Conservation (phyloP, 2,888 invertebrate genomes). For the Corythucha ciliata region DNA sequence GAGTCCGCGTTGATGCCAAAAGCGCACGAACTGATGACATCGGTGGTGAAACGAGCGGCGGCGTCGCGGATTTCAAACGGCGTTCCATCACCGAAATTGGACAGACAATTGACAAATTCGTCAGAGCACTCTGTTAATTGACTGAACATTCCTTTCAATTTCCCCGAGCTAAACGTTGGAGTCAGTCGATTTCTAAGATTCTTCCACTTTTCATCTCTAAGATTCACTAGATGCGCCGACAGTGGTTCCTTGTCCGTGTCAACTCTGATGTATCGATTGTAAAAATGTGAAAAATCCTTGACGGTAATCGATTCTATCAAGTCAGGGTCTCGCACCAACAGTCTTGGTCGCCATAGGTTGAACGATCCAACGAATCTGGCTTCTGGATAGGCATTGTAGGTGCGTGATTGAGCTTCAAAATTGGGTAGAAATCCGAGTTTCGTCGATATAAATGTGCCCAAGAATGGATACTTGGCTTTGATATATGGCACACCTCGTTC, state of each 20-base stretch:
- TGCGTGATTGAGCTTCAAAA: no score
- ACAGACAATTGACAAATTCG: conserved; percentile 20
- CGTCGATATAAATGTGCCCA: no score
- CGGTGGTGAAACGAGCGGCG: conserved; percentile 43
- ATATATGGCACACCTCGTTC: conserved; percentile 12
- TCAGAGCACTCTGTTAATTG: conserved; percentile 43
- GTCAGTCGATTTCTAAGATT: conserved; percentile 45
- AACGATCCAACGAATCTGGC: conserved; percentile 14
- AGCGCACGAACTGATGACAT: conserved; percentile 46
- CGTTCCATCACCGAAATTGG: conserved; percentile 1
- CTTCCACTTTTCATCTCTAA: conserved; percentile 48
- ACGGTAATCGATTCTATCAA: conserved; percentile 12
- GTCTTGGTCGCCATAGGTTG: conserved; percentile 8
- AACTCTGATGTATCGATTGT: conserved; percentile 9
- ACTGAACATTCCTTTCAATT: conserved; percentile 46
- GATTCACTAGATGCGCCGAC: conserved; percentile 42
- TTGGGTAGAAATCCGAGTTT: no score
- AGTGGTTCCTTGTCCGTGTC: not conserved
- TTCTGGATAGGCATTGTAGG: conserved; percentile 10
- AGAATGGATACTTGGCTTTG: no score
- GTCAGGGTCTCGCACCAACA: conserved; percentile 18
- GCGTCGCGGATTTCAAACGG: conserved; percentile 17
- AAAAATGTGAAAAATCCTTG: conserved; percentile 16
- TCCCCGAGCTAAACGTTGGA: conserved; percentile 48
- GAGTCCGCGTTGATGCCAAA: conserved; percentile 45